Evolutionary conservation across 2,113 vertebrate species (phyloP), one percentile per base, ranked within the genome.

Genomic region (Chitala chitala): DNA sequence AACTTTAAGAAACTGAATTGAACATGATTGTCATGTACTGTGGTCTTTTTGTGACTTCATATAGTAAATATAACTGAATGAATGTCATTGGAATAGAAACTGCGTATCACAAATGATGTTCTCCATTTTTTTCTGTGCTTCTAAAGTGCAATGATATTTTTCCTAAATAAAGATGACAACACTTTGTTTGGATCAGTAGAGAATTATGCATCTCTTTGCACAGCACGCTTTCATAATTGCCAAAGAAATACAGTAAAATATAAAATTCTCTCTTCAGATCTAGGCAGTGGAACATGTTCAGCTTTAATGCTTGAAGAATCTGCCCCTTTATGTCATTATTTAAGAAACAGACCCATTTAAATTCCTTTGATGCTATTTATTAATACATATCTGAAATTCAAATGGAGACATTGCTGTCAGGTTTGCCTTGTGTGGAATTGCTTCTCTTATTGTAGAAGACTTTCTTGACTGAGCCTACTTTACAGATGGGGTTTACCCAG

Each of bases 21-120:
- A 66, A 44, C 46, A 15, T 66, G 42, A 38, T 55, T 40, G 2
- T 10, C 58, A n/a, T 46, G 46, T 51, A 46, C 58, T 66, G 15
- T 26, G 64, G 22, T 48, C 20, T 51, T 48, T 46, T 42, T 68
- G 42, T 9, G 40, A 7, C 64, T 68, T 48, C 29, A 13, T 68
- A 48, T 24, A 48, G 24, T 12, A 46, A 6, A 48, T 24, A 3
- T 29, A 13, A 12, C 26, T 46, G 64, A 68, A 29, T 48, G 10
- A 48, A 68, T 68, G 64, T 68, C 20, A 68, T 68, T n/a, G 38
- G 46, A 42, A 17, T 48, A 46, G 38, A 68, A 48, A 36, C 15
- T 0, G 8, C 46, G 26, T 48, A 68, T 24, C 17, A 68, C n/a
- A 15, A 46, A 13, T 42, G 53, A 55, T 7, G 53, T 22, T 26